Percentiles rank a stretch among this genome's conserved stretches.
phyloP scores from a whole-genome alignment of 2,888 invertebrate genomes.

The Chaetogeoica ovagalla region DNA sequence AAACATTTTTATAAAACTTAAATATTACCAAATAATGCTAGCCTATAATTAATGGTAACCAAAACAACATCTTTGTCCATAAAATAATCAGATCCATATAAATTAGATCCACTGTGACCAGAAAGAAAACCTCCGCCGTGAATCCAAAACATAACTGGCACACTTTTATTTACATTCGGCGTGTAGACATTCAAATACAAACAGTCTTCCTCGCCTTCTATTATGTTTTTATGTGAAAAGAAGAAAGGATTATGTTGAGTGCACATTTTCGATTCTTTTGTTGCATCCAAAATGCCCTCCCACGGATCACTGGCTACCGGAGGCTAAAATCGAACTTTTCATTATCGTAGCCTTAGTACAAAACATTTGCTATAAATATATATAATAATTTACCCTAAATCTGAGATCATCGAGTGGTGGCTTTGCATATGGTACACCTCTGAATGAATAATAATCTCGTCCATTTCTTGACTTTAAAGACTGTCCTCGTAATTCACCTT shows the following conservation, averaged over 20 bases:
- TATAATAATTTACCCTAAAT: conserved; percentile 58
- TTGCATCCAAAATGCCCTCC: conserved; percentile 39
- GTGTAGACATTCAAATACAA: conserved; percentile 49
- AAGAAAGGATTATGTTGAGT: conserved; percentile 43
- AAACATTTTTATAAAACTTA: neutral
- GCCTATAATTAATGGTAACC: conserved; percentile 43
- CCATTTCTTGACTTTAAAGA: conserved; percentile 57
- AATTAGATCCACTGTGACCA: conserved; percentile 11
- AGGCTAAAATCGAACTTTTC: neutral
- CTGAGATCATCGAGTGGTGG: conserved; percentile 60
- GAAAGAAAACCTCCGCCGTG: conserved; percentile 53
- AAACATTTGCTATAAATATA: neutral
- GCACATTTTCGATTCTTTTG: conserved; percentile 21
- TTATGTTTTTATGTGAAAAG: neutral
- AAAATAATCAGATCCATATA: conserved; percentile 43
- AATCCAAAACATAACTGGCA: conserved; percentile 54
- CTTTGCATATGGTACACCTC: conserved; percentile 60
- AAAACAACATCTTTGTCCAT: conserved; percentile 50
- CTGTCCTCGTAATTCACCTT: conserved; percentile 59
- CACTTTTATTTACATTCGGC: conserved; percentile 13
- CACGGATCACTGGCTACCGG: conserved; percentile 44
- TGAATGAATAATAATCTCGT: conserved; percentile 58
- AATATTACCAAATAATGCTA: conserved; percentile 44
- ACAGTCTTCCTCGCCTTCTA: conserved; percentile 51
- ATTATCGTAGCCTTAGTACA: neutral